Evolutionary conservation across 2,888 invertebrate genomes (phyloP).

Genomic region (Drosophila mimetica): DNA sequence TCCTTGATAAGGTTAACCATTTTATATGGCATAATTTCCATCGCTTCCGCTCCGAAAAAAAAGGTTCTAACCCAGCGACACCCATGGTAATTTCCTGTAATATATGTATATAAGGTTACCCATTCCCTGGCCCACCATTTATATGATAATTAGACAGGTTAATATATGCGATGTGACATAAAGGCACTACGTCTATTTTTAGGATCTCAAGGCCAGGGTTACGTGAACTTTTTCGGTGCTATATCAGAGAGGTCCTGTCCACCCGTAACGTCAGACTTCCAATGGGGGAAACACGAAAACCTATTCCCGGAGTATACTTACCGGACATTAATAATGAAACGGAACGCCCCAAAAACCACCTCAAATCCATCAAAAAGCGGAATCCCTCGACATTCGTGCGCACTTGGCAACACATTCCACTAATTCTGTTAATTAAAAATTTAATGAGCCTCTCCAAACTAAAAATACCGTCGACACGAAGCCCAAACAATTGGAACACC

Average conservation of each 20-base stretch:
- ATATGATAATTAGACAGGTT: conserved; percentile 62
- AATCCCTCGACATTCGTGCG: conserved; percentile 44
- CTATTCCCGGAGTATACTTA: conserved; percentile 41
- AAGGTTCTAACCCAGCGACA: conserved; percentile 61
- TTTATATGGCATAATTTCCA: conserved; percentile 40
- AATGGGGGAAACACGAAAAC: background rate
- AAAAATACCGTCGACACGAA: conserved; percentile 56
- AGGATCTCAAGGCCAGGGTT: conserved; percentile 51
- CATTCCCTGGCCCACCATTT: conserved; percentile 51
- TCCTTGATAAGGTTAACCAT: conserved; percentile 22
- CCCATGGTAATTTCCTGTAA: conserved; percentile 70
- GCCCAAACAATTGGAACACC: conserved; percentile 67
- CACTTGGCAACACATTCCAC: conserved; percentile 42
- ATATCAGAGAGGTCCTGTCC: conserved; percentile 21
- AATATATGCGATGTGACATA: conserved; percentile 42
- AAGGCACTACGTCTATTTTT: conserved; percentile 23
- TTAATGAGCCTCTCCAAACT: conserved; percentile 70
- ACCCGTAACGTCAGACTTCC: conserved; percentile 10
- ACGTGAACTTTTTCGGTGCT: conserved; percentile 3
- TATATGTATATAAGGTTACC: conserved; percentile 45
- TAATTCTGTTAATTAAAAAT: conserved; percentile 79
- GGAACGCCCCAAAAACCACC: conserved; percentile 15
- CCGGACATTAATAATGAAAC: conserved; percentile 41
- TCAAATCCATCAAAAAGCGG: conserved; percentile 27
- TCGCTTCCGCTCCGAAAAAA: conserved; percentile 27